Base-by-base conservation (phyloP, 2,888 invertebrate species). In the Chalcosyrphus nemorum region DNA sequence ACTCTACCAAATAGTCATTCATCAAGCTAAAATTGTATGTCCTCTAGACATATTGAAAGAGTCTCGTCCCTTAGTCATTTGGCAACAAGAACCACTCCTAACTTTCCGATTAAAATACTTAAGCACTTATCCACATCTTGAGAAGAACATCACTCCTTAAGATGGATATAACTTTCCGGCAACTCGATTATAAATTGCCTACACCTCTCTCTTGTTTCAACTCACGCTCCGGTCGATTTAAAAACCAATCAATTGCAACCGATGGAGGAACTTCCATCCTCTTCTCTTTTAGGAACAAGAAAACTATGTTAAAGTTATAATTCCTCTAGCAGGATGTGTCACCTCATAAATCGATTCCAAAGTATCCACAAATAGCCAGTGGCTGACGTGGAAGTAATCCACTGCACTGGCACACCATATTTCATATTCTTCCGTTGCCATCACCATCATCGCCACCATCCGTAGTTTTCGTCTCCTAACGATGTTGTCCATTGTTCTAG, bases 321-420 rank as follows among this genome's bases (percentile, higher is more conserved):
- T 43, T 27, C 43, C 27, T 21, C 2, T 29, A 41, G 29, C 29
- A 35, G 59, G 41, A 68, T 59, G 41, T 59, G 68, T 59, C 59
- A 68, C 50, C 52, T 35, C 68, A 68, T 76, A 76, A 76, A 76
- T 76, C 68, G 68, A 76, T 76, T 76, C 13, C 57, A 11, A 29
- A 52, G 27, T 76, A 59, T 61, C 52, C 76, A 52, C 76, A 76
- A 76, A 76, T 61, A 76, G 52, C 76, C 76, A 76, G 43, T 54
- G 68, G 59, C 59, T 68, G 68, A 76, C 52, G 21, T 61, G 43
- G 17, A 76, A 52, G 68, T 61, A 61, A 59, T 68, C 68, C 52
- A 68, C 66, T 43, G 52, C 57, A 75, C 57, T 50, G 57, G 47
- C 19, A 38, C 29, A 13, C 59, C 52, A 61, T 76, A 76, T 59